Conservation (phyloP, 92 coral and sea anemone species). For the Paragorgia papillata region DNA sequence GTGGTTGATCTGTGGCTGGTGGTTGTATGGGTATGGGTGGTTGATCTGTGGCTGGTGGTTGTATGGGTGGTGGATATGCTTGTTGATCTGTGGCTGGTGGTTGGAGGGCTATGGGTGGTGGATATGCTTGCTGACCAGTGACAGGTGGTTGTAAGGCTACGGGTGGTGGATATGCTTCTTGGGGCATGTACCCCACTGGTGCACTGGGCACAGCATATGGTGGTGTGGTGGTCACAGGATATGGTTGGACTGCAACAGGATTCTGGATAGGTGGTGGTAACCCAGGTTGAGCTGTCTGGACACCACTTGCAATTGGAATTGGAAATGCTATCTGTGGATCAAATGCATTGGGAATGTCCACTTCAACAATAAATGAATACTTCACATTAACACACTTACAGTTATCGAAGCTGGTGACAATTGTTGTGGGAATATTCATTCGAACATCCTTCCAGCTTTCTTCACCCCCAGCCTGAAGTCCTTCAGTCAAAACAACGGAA, state of each 20-base stretch:
- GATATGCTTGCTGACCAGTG: too few relatives aligned
- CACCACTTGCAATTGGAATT: slow-evolving; percentile 9
- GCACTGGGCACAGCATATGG: background rate
- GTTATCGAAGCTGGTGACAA: background rate
- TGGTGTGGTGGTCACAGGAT: background rate
- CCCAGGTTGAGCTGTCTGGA: slow-evolving; percentile 2
- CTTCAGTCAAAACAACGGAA: background rate
- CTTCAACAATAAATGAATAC: background rate
- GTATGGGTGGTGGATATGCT: too few relatives aligned
- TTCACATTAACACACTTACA: slow-evolving; percentile 10
- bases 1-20: too few relatives aligned
- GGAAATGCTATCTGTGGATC: slow-evolving; percentile 10
- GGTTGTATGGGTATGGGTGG: too few relatives aligned
- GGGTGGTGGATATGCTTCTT: background rate
- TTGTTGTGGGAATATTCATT: background rate
- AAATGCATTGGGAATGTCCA: background rate
- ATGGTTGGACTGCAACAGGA: too few relatives aligned
- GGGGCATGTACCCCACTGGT: background rate
- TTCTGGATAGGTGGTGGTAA: background rate
- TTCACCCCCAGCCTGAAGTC: background rate
- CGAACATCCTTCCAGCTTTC: background rate
- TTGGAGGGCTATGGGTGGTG: too few relatives aligned
- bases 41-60: too few relatives aligned
- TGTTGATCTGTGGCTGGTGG: too few relatives aligned
- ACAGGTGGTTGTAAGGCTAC: background rate